Conservation (phyloP, 2,888 invertebrate genomes). For the Drosophila neotestacea region DNA sequence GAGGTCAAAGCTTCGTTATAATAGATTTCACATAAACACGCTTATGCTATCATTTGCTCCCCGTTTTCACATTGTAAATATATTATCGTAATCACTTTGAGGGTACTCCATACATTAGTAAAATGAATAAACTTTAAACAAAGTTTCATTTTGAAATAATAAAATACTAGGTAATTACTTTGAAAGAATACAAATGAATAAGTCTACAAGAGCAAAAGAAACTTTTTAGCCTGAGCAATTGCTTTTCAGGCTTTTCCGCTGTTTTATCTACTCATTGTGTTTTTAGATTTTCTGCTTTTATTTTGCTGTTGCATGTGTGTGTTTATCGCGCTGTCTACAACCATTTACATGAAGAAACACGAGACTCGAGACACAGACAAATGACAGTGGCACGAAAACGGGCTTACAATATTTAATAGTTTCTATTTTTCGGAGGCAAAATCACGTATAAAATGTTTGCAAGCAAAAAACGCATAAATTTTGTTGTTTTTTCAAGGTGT, state of each 20-base stretch:
- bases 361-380: slow-evolving; percentile 15
- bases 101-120: slow-evolving; percentile 5
- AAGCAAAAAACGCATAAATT: slow-evolving; percentile 29
- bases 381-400: slow-evolving; percentile 21
- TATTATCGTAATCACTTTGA: slow-evolving; percentile 4
- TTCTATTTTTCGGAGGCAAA: slow-evolving; percentile 20
- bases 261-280: slow-evolving; percentile 7
- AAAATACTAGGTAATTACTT: background rate
- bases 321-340: slow-evolving; percentile 21
- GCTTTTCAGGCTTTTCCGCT: background rate
- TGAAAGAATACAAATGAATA: background rate
- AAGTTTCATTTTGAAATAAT: background rate
- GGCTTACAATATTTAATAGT: slow-evolving; percentile 35
- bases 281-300: slow-evolving; percentile 4
- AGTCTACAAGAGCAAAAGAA: background rate
- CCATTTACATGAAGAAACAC: slow-evolving; percentile 12
- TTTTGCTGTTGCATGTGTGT: background rate
- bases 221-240: background rate
- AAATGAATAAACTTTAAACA: slow-evolving; percentile 11
- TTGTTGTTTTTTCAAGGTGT: slow-evolving; percentile 15
- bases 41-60: slow-evolving; percentile 4
- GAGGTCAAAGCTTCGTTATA: slow-evolving; percentile 11
- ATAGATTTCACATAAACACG: slow-evolving; percentile 20
- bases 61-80: background rate
- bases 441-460: slow-evolving; percentile 29